Evolutionary conservation across 1,140 invertebrate species (phyloP), one percentile per base, ranked within the genome.

Genomic region (Maconellicoccus hirsutus): DNA sequence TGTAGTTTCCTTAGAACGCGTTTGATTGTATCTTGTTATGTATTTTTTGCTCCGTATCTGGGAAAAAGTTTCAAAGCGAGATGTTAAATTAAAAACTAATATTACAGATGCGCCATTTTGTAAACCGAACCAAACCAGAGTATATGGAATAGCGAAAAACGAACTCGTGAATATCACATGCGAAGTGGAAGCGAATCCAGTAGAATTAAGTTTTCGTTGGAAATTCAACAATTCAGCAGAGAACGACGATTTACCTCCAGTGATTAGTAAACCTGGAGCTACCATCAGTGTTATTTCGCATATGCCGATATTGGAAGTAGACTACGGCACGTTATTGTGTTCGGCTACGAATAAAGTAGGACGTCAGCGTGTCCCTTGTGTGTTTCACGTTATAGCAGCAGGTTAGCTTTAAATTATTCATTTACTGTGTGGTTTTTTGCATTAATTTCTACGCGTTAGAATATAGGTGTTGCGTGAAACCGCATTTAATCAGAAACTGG

Each of bases 101-200:
- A 16, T 52, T 52, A 52, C 78, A 91, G 89, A 87, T 81, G 83
- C 85, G 12, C 89, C 89, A 1, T 82, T 89, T 14, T 92, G 89
- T 75, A 83, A 84, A 25, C 80, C 83, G 0, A 84, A 83, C 10
- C 89, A 90, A 75, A 81, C 82, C 27, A 84, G 83, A 71, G 82
- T 86, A 19, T 89, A 88, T 76, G 87, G 90, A n/a, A 87, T 91
- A 0, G 92, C 89, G 0, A 82, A 89, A 59, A 88, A 90, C 59
- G 92, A 94, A 78, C 83, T 84, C 6, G 85, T 87, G 10, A 85
- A 84, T 74, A 89, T 94, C 70, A 82, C 85, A 2, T 94, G 91
- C 79, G 89, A 93, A 76, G 81, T 94, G 61, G 89, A 92, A 74
- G 89, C 90, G 19, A 93, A 92, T 80, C 91, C 92, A 1, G 79